phyloP scores from a whole-genome alignment of 2,797 vertebrate species.

The Lophotriccus pileatus region DNA sequence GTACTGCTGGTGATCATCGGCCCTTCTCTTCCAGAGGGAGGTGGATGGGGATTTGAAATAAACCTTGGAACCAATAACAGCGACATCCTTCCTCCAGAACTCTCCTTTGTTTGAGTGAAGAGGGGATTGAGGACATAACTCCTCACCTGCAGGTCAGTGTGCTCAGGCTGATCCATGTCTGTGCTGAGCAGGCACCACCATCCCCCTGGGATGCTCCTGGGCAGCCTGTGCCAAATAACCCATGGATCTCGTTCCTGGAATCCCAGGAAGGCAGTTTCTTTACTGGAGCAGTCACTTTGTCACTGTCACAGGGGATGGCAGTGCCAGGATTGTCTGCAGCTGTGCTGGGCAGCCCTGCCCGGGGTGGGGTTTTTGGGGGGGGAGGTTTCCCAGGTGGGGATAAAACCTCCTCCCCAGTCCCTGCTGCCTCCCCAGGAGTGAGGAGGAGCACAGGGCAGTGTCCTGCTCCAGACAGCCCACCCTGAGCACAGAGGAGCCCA shows the following conservation, averaged over 20 bases:
- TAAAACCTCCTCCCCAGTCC: neutral
- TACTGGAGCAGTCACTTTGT: neutral
- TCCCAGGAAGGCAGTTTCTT: neutral
- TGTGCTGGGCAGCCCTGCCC: neutral
- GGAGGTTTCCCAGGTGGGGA: neutral
- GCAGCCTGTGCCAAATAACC: neutral
- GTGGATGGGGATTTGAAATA: neutral
- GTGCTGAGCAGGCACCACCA: neutral
- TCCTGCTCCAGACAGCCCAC: neutral
- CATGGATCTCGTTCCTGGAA: accelerated
- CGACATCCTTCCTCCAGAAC: neutral
- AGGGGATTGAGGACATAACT: accelerated
- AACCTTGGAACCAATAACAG: neutral
- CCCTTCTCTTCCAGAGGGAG: neutral
- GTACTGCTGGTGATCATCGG: neutral
- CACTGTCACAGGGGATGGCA: neutral
- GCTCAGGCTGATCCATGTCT: accelerated
- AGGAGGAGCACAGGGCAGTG: no score
- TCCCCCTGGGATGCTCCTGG: neutral
- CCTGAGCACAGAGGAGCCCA: neutral
- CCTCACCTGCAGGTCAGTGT: neutral
- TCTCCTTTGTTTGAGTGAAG: accelerated
- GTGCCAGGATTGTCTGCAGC: neutral
- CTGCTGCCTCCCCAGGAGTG: neutral
- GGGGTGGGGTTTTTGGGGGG: neutral